Evolutionary conservation across 2,113 vertebrate genomes (phyloP).

Genomic region (Oncorhynchus tshawytscha): DNA sequence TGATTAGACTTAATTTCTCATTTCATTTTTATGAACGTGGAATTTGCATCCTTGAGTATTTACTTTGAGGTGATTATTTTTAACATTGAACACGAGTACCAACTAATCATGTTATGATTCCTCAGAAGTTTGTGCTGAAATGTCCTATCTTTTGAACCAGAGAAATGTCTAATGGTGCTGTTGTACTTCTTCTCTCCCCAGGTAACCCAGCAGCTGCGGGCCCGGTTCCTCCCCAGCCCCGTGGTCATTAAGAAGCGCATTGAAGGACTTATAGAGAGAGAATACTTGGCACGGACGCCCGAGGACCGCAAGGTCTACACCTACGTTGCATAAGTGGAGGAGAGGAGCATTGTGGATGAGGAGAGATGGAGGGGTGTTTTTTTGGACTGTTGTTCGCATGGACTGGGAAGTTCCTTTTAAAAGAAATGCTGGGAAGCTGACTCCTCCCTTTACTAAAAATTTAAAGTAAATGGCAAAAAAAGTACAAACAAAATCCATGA

Average conservation of each 20-base stretch:
- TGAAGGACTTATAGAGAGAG: slow-evolving; percentile 99
- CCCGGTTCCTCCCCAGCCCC: slow-evolving; percentile 94
- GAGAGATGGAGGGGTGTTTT: slow-evolving; percentile 34
- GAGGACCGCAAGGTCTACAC: slow-evolving; percentile 99
- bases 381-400: slow-evolving; percentile 89
- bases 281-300: slow-evolving; percentile 97
- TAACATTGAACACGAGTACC: too few relatives aligned
- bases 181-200: slow-evolving; percentile 50
- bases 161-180: too few relatives aligned
- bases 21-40: too few relatives aligned
- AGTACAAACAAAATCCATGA: slow-evolving; percentile 77
- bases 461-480: slow-evolving; percentile 47
- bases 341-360: slow-evolving; percentile 26
- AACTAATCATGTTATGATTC: too few relatives aligned
- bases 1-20: too few relatives aligned
- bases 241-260: slow-evolving; percentile 99
- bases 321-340: slow-evolving; percentile 85
- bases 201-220: slow-evolving; percentile 96
- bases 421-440: slow-evolving; percentile 69
- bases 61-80: too few relatives aligned
- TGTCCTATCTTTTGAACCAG: too few relatives aligned
- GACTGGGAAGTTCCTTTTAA: slow-evolving; percentile 92
- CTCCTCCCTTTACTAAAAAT: slow-evolving; percentile 46
- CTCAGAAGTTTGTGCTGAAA: too few relatives aligned
- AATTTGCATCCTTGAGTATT: too few relatives aligned